These are phyloP conservation scores for Caerostris darwini DNA, from an alignment of 1,140 invertebrate species.

Conservation along the genomic window DNA sequence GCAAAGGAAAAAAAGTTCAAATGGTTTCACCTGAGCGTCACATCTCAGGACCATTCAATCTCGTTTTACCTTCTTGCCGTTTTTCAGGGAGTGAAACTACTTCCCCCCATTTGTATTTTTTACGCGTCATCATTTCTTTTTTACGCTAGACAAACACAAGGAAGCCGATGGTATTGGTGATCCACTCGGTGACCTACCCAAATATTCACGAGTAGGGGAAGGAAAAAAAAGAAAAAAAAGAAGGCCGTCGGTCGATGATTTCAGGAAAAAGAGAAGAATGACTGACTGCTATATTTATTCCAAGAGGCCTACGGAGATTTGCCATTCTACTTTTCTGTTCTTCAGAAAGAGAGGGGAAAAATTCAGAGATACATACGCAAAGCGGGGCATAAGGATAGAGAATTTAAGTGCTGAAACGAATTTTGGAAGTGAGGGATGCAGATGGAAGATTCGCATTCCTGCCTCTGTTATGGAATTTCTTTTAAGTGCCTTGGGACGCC, in stretches of 20 bases:
- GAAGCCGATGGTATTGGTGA: slow-evolving; percentile 55
- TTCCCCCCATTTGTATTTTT: slow-evolving; percentile 74
- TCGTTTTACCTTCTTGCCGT: slow-evolving; percentile 68
- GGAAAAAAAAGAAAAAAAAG: slow-evolving; percentile 25
- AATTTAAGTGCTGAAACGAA: slow-evolving; percentile 9
- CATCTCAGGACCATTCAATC: slow-evolving; percentile 72
- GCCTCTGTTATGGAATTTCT: slow-evolving; percentile 38
- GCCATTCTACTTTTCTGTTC: slow-evolving; percentile 37
- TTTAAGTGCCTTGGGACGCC: background rate
- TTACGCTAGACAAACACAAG: slow-evolving; percentile 58
- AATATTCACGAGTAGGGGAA: slow-evolving; percentile 2
- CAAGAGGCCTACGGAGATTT: slow-evolving; percentile 41
- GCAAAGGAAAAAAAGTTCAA: slow-evolving; percentile 49
- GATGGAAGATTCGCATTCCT: slow-evolving; percentile 38
- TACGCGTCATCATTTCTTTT: slow-evolving; percentile 69
- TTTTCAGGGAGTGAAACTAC: slow-evolving; percentile 56
- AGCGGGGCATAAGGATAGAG: slow-evolving; percentile 11
- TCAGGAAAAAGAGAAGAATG: slow-evolving; percentile 43
- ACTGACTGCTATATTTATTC: slow-evolving; percentile 70
- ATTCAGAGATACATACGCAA: slow-evolving; percentile 29
- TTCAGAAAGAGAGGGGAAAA: background rate
- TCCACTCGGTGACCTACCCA: slow-evolving; percentile 59
- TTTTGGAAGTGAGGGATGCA: slow-evolving; percentile 35
- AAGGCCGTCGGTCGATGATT: slow-evolving; percentile 58
- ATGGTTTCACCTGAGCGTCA: slow-evolving; percentile 73